Percentiles rank a stretch among this genome's conserved stretches.
These are phyloP conservation scores for Oxygymnocypris stewartii DNA, from an alignment of 2,113 vertebrate genomes.

Conservation along the genomic window DNA sequence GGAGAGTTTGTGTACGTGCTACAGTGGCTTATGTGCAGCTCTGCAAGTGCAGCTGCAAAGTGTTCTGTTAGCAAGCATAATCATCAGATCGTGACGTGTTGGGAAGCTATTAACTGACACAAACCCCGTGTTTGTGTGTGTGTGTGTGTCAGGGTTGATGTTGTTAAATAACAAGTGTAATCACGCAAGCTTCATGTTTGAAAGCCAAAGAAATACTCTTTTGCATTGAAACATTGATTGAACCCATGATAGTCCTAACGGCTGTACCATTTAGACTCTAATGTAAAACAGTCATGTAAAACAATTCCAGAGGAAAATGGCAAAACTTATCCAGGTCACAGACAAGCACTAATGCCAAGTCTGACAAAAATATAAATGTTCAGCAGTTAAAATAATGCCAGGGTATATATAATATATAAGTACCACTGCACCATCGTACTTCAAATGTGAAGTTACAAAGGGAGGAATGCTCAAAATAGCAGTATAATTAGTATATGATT, in stretches of 20 bases:
- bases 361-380: slow-evolving; percentile 23
- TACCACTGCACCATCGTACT: no score
- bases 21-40: slow-evolving; percentile 5
- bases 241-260: slow-evolving; percentile 59
- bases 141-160: slow-evolving; percentile 31
- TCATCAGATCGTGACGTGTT: slow-evolving; percentile 49
- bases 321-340: slow-evolving; percentile 38
- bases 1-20: slow-evolving; percentile 5
- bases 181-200: slow-evolving; percentile 58
- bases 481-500: no score
- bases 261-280: slow-evolving; percentile 56
- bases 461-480: no score
- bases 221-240: slow-evolving; percentile 48
- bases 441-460: no score
- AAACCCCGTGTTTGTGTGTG: slow-evolving; percentile 34
- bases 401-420: no score
- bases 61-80: slow-evolving; percentile 39
- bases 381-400: not conserved
- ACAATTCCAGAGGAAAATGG: slow-evolving; percentile 35
- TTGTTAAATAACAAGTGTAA: slow-evolving; percentile 52
- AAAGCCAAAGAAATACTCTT: slow-evolving; percentile 55
- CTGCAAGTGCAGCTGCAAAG: slow-evolving; percentile 31
- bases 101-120: slow-evolving; percentile 47
- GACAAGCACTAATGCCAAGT: slow-evolving; percentile 16
- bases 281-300: slow-evolving; percentile 49